These are phyloP conservation scores for Cremastobaeus sp. DNA, from an alignment of 2,888 invertebrate species.

Conservation along the genomic window DNA sequence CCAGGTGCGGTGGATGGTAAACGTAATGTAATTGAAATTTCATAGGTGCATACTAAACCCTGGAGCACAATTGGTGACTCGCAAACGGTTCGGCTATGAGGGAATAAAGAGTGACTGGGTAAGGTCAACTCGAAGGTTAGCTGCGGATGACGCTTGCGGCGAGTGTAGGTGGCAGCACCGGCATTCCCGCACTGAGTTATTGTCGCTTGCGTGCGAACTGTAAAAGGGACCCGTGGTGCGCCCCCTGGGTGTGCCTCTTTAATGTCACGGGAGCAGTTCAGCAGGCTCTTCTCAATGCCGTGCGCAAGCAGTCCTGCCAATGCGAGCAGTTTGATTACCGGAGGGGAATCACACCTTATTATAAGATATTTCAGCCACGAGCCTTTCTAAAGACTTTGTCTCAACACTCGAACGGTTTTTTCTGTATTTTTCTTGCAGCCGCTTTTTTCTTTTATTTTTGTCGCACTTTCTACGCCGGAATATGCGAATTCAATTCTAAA, in stretches of 20 bases:
- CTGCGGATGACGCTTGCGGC: conserved; percentile 25
- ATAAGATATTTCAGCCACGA: conserved; percentile 50
- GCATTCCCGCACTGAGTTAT: conserved; percentile 41
- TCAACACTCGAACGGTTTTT: too few relatives aligned
- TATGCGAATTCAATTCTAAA: too few relatives aligned
- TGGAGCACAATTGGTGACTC: conserved; percentile 63
- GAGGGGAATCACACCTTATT: conserved; percentile 54
- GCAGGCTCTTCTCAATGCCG: conserved; percentile 49
- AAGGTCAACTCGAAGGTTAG: conserved; percentile 69
- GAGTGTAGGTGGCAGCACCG: conserved; percentile 48
- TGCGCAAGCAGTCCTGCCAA: conserved; percentile 38
- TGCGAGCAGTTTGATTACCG: conserved; percentile 55
- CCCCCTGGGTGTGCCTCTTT: conserved; percentile 69
- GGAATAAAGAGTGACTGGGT: conserved; percentile 66
- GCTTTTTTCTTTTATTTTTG: too few relatives aligned
- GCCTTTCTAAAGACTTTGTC: conserved; percentile 55
- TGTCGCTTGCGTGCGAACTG: conserved; percentile 60
- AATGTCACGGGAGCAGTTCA: conserved; percentile 71
- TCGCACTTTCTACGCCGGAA: too few relatives aligned
- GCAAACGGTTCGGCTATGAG: conserved; percentile 63
- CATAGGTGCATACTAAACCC: conserved; percentile 13
- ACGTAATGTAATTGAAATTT: conserved; percentile 23
- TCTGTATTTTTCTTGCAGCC: too few relatives aligned
- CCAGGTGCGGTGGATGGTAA: too few relatives aligned
- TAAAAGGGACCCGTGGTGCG: conserved; percentile 54